Conservation (phyloP, 2,888 invertebrate species). For the Chloroclystis v-ata region DNA sequence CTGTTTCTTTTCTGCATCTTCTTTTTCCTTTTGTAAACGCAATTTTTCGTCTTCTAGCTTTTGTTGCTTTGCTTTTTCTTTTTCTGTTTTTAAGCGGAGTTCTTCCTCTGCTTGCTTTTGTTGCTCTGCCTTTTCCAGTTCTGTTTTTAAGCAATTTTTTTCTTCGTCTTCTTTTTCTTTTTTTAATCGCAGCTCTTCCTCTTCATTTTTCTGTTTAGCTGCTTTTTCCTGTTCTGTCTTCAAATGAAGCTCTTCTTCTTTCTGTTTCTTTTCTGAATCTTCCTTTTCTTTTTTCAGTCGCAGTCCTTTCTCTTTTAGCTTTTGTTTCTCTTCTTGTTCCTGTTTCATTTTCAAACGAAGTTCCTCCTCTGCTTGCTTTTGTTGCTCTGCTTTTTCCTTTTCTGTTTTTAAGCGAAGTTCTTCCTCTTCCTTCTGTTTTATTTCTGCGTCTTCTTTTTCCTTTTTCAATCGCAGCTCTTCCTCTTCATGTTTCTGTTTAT, state of each 20-base stretch:
- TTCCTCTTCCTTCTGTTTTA: background rate
- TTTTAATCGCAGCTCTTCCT: background rate
- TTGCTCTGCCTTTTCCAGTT: constrained; percentile 2
- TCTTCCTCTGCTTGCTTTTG: constrained; percentile 6
- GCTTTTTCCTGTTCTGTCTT: background rate
- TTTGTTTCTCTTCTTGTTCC: too few relatives aligned
- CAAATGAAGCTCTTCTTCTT: background rate
- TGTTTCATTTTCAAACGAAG: too few relatives aligned
- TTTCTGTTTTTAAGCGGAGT: constrained; percentile 5
- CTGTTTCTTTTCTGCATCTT: background rate
- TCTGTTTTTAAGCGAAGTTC: background rate
- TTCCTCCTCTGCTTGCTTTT: too few relatives aligned
- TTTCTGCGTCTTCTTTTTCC: too few relatives aligned
- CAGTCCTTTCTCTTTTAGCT: background rate
- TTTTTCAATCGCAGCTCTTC: background rate
- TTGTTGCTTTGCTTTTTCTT: constrained; percentile 8
- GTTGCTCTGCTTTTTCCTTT: too few relatives aligned
- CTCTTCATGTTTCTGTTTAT: background rate
- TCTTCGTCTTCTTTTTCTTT: too few relatives aligned
- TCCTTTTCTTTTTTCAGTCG: background rate
- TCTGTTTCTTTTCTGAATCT: background rate
- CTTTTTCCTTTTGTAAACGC: background rate
- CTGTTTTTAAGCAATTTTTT: background rate
- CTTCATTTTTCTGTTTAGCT: background rate
- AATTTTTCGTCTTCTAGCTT: background rate